A percentile compares a stretch with the other conserved stretches of the same genome.
Evolutionary conservation across 2,113 vertebrate genomes (phyloP).

Genomic region (Callospermophilus lateralis): DNA sequence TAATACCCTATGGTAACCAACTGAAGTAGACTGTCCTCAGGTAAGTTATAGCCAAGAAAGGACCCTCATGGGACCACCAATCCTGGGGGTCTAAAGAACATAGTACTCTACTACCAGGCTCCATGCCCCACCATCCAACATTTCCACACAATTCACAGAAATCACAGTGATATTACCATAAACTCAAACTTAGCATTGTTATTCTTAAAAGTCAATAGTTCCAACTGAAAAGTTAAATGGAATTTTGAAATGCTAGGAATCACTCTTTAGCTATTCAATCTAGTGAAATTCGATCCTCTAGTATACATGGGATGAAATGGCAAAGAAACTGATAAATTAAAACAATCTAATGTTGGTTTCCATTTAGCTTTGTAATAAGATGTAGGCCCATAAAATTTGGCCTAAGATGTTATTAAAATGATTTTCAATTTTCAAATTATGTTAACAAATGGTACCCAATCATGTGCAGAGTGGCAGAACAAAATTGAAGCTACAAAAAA

Average conservation of each 20-base stretch:
- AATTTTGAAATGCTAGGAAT: neutral
- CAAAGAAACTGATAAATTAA: neutral
- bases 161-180: neutral
- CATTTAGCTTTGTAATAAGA: neutral
- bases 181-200: neutral
- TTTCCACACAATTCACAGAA: neutral
- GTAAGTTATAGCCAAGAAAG: neutral
- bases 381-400: neutral
- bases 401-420: constrained; percentile 31
- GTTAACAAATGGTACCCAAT: neutral
- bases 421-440: constrained; percentile 42
- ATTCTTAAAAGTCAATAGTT: neutral
- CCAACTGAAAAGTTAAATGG: neutral
- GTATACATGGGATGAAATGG: neutral
- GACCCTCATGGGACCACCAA: neutral
- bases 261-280: neutral
- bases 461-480: neutral
- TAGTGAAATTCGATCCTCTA: neutral
- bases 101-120: too few relatives aligned
- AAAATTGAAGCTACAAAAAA: neutral
- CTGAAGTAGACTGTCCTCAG: neutral
- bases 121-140: neutral
- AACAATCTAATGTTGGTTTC: neutral
- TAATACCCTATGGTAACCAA: neutral
- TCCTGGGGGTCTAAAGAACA: neutral